Evolutionary conservation across 2,888 invertebrate genomes (phyloP).

Genomic region (Gisinianus flammeolus): DNA sequence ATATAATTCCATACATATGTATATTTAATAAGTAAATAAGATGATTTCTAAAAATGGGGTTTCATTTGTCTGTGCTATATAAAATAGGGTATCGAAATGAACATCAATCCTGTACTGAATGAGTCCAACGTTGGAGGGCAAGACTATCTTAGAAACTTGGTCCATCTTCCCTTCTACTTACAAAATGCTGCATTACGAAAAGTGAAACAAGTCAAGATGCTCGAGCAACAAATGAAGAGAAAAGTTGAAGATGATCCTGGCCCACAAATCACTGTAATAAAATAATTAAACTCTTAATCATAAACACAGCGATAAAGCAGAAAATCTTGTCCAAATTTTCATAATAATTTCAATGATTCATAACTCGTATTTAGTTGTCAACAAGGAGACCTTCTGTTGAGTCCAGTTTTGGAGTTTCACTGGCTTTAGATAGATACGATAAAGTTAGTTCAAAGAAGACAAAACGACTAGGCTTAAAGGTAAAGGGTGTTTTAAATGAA

Average conservation of each 20-base stretch:
- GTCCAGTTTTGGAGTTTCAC: conserved; percentile 55
- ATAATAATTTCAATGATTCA: background rate
- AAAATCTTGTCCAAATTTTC: background rate
- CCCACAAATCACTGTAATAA: conserved; percentile 51
- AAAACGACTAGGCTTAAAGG: conserved; percentile 62
- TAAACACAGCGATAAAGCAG: background rate
- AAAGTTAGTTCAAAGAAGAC: conserved; percentile 70
- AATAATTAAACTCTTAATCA: background rate
- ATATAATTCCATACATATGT: background rate
- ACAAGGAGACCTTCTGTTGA: conserved; percentile 57
- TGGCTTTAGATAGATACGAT: conserved; percentile 53
- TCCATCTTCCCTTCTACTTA: conserved; percentile 96
- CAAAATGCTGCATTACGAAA: conserved; percentile 94
- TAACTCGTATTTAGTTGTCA: conserved; percentile 44
- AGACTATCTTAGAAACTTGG: conserved; percentile 91
- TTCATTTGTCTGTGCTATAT: too few relatives aligned
- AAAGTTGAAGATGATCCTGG: conserved; percentile 59
- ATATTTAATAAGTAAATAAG: background rate
- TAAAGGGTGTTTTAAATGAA: conserved; percentile 5
- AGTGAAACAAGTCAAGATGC: conserved; percentile 68
- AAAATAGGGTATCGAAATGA: conserved; percentile 87
- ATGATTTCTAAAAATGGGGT: background rate
- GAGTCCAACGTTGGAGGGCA: conserved; percentile 86
- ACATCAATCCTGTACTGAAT: conserved; percentile 82
- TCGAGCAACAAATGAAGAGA: conserved; percentile 55